Evolutionary conservation across 2,888 invertebrate species (phyloP), one percentile per base, ranked within the genome.

Genomic region (Monoplex corrugatus): DNA sequence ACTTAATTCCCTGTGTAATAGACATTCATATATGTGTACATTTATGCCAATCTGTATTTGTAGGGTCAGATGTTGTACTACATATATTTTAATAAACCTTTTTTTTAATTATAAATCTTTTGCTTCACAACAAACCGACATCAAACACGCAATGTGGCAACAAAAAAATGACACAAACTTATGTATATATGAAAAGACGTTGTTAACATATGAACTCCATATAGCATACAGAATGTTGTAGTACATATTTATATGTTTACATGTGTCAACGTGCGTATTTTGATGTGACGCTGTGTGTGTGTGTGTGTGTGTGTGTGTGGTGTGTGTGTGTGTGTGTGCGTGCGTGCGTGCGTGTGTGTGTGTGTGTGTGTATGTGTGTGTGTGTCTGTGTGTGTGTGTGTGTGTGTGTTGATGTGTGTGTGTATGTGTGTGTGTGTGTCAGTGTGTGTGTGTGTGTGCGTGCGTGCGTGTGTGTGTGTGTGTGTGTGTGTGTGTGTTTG

Each of bases 301-400:
- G 23, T 8, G 19, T 68, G 28, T 8, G 28, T 28, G 8, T 28
- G n/a, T n/a, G 1, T n/a, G 28, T 68, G 8, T n/a, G 8, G 8
- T n/a, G 23, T 82, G 13, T 44, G 16, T 8, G 13, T 32, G 19
- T 82, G 40, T 5, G 10, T 13, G 43, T 8, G 80, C 19, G 19
- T 13, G 23, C n/a, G 68, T 23, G n/a, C n/a, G n/a, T 23, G n/a
- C 35, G 75, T 75, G 75, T 75, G 75, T 75, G 75, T 75, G 75
- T 75, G 75, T 75, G 75, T 75, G 75, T 75, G 75, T 75, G 75
- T 75, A 35, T 75, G 75, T 75, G 75, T 32, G 75, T 75, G 75
- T 75, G 75, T 32, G 32, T 32, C 32, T 75, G 75, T 75, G 75
- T 75, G 75, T 75, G 75, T 75, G 75, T 75, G 75, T 75, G 75